Evolutionary conservation across 1,140 invertebrate species (phyloP), one percentile per base, ranked within the genome.

Genomic region (Andrena cerasifolii): DNA sequence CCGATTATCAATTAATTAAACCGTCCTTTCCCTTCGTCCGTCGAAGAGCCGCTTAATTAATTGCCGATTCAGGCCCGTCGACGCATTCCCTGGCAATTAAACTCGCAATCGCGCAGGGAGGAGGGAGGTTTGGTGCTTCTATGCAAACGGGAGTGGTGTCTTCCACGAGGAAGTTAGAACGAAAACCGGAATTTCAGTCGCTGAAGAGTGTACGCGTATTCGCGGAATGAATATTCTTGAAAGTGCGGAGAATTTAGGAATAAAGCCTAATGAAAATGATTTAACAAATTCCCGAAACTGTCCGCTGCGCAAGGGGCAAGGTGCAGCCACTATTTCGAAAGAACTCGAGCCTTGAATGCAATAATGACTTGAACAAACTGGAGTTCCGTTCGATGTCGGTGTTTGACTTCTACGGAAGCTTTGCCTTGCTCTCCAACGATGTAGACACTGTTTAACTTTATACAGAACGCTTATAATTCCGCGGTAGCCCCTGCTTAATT

Each of bases 1-100:
- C 72, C 72, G 72, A 75, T 75, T 75, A 75, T 75, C 63, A 75
- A 75, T 75, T 67, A 75, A 75, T 75, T 75, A 75, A 75, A 24
- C 28, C 51, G 8, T n/a, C 40, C 63, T 75, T 67, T 67, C 73
- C 53, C 21, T 75, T 47, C 62, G 65, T 47, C 65, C 65, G 49
- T 12, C 21, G 40, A 47, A 59, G 28, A 59, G 43, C 40, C 51
- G 51, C 31, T 68, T 76, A 76, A 76, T 76, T 76, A 76, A 76
- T 76, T 76, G 63, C 63, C 73, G 73, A 68, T 68, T 68, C 73
- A 68, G 53, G n/a, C 28, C 24, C 21, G 21, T 10, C 7, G 51
- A 56, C 40, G 26, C 51, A 56, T 45, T 40, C 28, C 24, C 2
- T 31, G 14, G 31, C 73, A 68, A 76, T 76, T 76, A 68, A 68